These are phyloP conservation scores for Remorina albescens DNA, from an alignment of 2,797 vertebrate genomes.

Conservation along the genomic window DNA sequence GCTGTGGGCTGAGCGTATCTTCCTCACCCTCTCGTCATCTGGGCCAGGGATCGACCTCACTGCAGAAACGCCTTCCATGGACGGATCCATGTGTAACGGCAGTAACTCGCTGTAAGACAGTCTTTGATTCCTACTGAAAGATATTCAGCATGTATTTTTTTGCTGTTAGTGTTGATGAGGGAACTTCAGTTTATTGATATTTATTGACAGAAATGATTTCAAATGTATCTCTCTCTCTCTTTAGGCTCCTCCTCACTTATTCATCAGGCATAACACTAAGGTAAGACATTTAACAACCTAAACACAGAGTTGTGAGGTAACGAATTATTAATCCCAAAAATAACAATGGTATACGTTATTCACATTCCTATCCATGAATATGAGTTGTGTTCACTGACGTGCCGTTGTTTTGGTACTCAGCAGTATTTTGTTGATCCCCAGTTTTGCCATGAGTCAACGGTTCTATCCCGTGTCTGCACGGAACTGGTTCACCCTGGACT, in stretches of 20 bases:
- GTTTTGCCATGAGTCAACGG: constrained; percentile 82
- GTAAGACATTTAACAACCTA: constrained; percentile 52
- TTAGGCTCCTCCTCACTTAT: constrained; percentile 83
- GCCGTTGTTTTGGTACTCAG: neutral
- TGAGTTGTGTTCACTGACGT: neutral
- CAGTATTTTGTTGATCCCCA: constrained; percentile 43
- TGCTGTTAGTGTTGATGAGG: neutral
- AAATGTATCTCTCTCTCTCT: constrained; percentile 5
- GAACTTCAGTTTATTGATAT: neutral
- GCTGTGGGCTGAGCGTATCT: constrained; percentile 89
- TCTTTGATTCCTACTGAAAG: neutral
- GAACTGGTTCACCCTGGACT: constrained; percentile 86
- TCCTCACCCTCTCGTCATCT: constrained; percentile 41
- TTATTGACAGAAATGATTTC: neutral
- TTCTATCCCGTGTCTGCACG: constrained; percentile 87
- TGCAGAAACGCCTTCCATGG: constrained; percentile 40
- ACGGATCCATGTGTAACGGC: constrained; percentile 78
- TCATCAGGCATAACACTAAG: constrained; percentile 37
- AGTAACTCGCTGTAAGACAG: constrained; percentile 79
- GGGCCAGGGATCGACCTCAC: constrained; percentile 76
- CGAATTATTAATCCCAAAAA: too few relatives aligned
- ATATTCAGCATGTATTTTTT: too few relatives aligned
- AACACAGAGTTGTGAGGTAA: neutral
- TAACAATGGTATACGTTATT: neutral
- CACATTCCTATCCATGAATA: neutral